These are phyloP conservation scores for Ophonus ardosiacus DNA, from an alignment of 2,888 invertebrate species.

Conservation along the genomic window DNA sequence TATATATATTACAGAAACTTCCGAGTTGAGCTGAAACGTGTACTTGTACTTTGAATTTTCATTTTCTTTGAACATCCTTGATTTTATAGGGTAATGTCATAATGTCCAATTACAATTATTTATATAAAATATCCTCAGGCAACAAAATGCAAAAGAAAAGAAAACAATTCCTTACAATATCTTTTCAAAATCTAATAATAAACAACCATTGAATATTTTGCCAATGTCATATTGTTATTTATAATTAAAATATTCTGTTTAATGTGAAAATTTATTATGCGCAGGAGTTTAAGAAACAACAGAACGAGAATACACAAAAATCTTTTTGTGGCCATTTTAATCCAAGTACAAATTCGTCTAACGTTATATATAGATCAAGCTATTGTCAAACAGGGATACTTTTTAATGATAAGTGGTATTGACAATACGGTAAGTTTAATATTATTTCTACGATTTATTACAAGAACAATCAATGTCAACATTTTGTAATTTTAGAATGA, in stretches of 20 bases:
- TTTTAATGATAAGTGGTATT: constrained; percentile 76
- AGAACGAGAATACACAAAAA: constrained; percentile 92
- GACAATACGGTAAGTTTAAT: constrained; percentile 81
- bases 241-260: neutral
- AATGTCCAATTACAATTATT: too few relatives aligned
- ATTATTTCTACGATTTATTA: neutral
- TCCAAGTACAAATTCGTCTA: constrained; percentile 86
- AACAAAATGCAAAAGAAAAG: too few relatives aligned
- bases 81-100: too few relatives aligned
- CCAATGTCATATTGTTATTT: neutral
- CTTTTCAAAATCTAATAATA: too few relatives aligned
- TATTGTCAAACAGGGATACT: constrained; percentile 71
- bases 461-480: neutral
- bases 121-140: too few relatives aligned
- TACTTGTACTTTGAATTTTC: too few relatives aligned
- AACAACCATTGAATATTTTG: neutral
- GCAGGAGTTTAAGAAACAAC: constrained; percentile 87
- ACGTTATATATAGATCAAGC: constrained; percentile 86
- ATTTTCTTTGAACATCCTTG: too few relatives aligned
- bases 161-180: too few relatives aligned
- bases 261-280: constrained; percentile 65
- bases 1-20: too few relatives aligned
- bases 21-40: too few relatives aligned
- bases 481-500: too few relatives aligned
- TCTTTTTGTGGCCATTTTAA: constrained; percentile 88